phyloP scores from a whole-genome alignment of 2,888 invertebrate species.

The Piscicola geometra region DNA sequence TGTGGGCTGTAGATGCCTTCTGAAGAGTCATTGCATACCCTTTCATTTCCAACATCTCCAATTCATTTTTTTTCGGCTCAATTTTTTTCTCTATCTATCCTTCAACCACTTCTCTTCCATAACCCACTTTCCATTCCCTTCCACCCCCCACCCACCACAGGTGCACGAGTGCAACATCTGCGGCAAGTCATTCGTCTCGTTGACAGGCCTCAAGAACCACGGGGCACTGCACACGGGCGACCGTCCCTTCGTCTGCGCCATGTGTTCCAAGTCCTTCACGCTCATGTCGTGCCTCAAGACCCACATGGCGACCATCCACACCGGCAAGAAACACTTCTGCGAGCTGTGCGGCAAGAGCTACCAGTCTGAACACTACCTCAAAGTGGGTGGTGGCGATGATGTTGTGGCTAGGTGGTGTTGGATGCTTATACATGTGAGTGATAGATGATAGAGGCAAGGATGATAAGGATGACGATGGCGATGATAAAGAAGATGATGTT shows the following conservation, averaged over 20 bases:
- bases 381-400: constrained; percentile 19
- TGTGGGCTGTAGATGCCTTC: no score
- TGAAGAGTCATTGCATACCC: no score
- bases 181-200: constrained; percentile 33
- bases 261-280: constrained; percentile 34
- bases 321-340: constrained; percentile 29
- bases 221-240: constrained; percentile 36
- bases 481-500: not conserved
- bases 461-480: no score
- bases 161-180: constrained; percentile 27
- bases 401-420: no score
- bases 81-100: no score
- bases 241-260: constrained; percentile 35
- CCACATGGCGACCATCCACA: constrained; percentile 36
- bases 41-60: no score
- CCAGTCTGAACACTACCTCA: constrained; percentile 31
- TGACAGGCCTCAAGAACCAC: constrained; percentile 36
- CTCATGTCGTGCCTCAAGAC: constrained; percentile 37
- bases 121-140: no score
- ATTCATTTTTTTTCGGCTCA: no score
- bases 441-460: no score
- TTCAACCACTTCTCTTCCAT: no score
- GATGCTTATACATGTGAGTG: no score
- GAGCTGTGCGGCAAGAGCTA: constrained; percentile 21
- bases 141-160: not conserved